Evolutionary conservation across 1,140 invertebrate genomes (phyloP).

Genomic region (Aleiodes sp.): DNA sequence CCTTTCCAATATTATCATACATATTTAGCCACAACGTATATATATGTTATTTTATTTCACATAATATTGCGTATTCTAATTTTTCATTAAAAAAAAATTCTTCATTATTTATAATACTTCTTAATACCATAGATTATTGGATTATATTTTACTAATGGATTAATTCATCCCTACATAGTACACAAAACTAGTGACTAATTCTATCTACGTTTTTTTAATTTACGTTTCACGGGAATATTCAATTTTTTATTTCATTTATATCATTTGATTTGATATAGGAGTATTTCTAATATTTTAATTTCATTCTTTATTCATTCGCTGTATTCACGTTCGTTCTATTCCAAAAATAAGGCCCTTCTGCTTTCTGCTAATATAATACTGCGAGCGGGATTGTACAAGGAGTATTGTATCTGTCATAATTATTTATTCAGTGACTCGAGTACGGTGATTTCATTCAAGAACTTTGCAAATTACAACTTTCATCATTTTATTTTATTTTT

Average conservation of each 20-base stretch:
- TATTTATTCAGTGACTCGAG: too few relatives aligned
- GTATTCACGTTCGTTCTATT: conserved; percentile 42
- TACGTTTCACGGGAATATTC: neutral
- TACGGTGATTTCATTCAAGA: neutral
- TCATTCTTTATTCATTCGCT: conserved; percentile 38
- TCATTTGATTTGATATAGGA: neutral
- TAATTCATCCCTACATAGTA: conserved; percentile 15
- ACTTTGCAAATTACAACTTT: neutral
- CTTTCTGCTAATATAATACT: conserved; percentile 26
- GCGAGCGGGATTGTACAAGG: neutral
- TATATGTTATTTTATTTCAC: too few relatives aligned
- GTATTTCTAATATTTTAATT: conserved; percentile 8
- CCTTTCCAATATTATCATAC: too few relatives aligned
- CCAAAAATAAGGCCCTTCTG: conserved; percentile 31
- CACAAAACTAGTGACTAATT: conserved; percentile 16
- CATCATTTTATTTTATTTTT: neutral
- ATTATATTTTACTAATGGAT: neutral
- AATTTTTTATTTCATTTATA: neutral
- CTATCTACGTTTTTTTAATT: neutral
- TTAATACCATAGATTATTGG: too few relatives aligned
- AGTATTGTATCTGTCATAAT: conserved; percentile 12
- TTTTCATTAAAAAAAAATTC: too few relatives aligned
- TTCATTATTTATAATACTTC: too few relatives aligned
- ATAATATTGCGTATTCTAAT: too few relatives aligned
- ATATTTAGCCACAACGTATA: too few relatives aligned